Conservation (phyloP, 64 coral and sea anemone genomes). For the Acropora tenuis region DNA sequence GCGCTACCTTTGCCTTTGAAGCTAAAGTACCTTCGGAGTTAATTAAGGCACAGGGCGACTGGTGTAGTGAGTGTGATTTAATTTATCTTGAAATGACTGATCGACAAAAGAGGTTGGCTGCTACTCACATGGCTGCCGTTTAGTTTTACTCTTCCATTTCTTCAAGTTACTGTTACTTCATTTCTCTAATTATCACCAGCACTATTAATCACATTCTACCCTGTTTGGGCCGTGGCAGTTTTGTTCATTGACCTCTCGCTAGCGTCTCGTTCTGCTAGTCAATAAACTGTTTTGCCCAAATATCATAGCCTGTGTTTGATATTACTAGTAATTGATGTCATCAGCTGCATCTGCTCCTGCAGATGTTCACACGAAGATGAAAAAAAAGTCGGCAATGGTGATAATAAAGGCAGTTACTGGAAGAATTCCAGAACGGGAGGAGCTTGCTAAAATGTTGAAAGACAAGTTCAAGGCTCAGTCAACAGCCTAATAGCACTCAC, state of each 20-base stretch:
- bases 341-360: neutral
- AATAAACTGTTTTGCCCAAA: no score
- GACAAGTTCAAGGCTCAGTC: neutral
- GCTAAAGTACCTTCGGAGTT: neutral
- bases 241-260: no score
- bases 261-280: no score
- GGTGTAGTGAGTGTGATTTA: neutral
- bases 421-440: neutral
- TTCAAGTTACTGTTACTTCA: neutral
- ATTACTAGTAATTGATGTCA: no score
- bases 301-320: no score
- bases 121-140: neutral
- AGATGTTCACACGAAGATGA: neutral
- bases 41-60: constrained; percentile 35
- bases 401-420: constrained; percentile 6
- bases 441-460: constrained; percentile 11
- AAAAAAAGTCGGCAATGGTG: neutral
- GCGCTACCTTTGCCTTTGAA: constrained; percentile 29
- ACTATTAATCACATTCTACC: neutral
- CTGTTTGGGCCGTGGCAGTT: neutral
- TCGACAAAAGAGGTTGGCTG: neutral
- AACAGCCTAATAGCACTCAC: neutral
- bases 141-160: neutral
- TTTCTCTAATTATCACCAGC: neutral
- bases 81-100: constrained; percentile 39